phyloP scores from a whole-genome alignment of 2,113 vertebrate genomes.

The Macrotus californicus region DNA sequence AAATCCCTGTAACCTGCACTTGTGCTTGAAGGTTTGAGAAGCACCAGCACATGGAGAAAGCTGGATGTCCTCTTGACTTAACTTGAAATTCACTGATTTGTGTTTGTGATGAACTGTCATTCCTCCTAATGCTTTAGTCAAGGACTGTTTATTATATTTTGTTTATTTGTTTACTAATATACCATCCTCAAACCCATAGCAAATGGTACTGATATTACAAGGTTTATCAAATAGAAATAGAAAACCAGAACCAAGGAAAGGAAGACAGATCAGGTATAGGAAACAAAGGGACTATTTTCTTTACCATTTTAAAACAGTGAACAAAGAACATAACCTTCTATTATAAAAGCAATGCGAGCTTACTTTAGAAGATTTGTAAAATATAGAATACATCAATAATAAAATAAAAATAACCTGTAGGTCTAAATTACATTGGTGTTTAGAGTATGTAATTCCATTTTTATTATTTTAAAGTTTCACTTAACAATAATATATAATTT shows the following conservation, averaged over 20 bases:
- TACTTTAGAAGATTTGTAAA: slow-evolving; percentile 4
- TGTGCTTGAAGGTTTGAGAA: not conserved
- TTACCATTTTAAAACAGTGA: not conserved
- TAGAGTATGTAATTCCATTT: not conserved
- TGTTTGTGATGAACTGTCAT: not conserved
- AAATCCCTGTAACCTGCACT: not conserved
- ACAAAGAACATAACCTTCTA: not conserved
- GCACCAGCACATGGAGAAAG: not conserved
- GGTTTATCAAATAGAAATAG: not conserved
- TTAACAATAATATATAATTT: not conserved
- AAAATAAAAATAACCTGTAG: not conserved
- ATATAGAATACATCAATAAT: not conserved
- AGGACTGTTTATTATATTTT: not conserved
- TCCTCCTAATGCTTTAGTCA: not conserved
- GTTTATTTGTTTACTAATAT: not conserved
- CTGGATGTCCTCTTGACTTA: not conserved
- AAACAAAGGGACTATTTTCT: not conserved
- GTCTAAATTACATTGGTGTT: not conserved
- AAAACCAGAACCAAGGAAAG: not conserved
- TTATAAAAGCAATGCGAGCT: not conserved
- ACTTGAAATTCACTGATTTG: not conserved
- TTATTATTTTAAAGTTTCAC: not conserved
- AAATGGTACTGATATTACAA: not conserved
- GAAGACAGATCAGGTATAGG: not conserved
- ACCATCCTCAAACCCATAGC: not conserved